Conservation (phyloP, 2,797 vertebrate genomes). For the Nannoperca australis region DNA sequence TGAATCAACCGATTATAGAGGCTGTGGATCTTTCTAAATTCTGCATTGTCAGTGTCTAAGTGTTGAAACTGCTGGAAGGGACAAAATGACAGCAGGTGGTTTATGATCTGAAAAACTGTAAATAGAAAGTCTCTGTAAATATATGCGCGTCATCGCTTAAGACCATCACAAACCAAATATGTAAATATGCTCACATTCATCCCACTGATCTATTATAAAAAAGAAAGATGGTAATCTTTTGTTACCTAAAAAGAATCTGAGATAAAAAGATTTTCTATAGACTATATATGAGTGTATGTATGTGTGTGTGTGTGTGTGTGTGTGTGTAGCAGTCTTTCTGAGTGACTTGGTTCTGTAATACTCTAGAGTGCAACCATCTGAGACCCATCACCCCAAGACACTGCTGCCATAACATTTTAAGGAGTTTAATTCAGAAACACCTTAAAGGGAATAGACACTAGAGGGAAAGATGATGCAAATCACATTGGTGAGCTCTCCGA, state of each 20-base stretch:
- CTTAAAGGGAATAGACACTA: constrained; percentile 43
- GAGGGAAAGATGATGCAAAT: constrained; percentile 51
- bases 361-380: constrained; percentile 61
- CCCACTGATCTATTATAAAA: not conserved
- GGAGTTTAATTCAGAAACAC: constrained; percentile 62
- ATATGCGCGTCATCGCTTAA: not conserved
- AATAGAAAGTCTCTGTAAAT: constrained; percentile 14
- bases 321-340: constrained; percentile 22
- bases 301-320: not conserved
- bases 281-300: not conserved
- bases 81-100: constrained; percentile 26
- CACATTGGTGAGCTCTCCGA: constrained; percentile 26
- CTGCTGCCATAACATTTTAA: constrained; percentile 56
- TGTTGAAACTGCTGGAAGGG: constrained; percentile 24
- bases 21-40: constrained; percentile 33
- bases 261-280: not conserved
- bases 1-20: constrained; percentile 5
- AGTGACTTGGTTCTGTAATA: constrained; percentile 39
- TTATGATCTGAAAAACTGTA: constrained; percentile 14
- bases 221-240: not conserved
- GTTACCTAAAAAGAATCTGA: not conserved
- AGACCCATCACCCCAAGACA: constrained; percentile 57
- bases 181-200: not conserved
- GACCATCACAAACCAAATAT: not conserved
- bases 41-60: constrained; percentile 22